Evolutionary conservation across 2,797 vertebrate species (phyloP), one percentile per base, ranked within the genome.

Genomic region (Eulemur coronatus): DNA sequence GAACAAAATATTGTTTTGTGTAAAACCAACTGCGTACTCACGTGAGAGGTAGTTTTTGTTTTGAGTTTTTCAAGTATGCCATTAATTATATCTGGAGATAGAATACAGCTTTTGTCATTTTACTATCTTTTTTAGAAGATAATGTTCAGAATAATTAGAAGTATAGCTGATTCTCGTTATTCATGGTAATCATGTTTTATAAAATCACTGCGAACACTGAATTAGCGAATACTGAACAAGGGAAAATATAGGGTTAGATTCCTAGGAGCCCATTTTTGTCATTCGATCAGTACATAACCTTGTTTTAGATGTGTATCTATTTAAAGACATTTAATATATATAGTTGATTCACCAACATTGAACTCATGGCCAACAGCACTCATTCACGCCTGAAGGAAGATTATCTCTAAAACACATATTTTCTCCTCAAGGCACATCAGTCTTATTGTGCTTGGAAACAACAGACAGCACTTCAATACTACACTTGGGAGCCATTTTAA

Each of bases 1-100:
- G 46, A 72, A 76, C 59, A 88, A 84, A 91, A 94, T 46, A 35
- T 67, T 57, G 30, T 75, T 97, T 95, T 75, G 24, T 67, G n/a
- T 91, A 89, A 94, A 33, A 22, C 55, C 7, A 41, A 30, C 13
- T 38, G 41, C 4, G 15, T 84, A 43, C 90, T 91, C 84, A 59
- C 0, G 1, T 35, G 63, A 82, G 17, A 88, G 8, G 24, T 75
- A 87, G 38, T 61, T 95, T 96, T 92, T 35, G 13, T 88, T 94
- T 81, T 86, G 35, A 18, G 35, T 93, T 94, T 96, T 72, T 35
- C 35, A 93, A 69, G 43, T 67, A n/a, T 84, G 35, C 30, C 61
- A 48, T 90, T 93, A 76, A 35, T 93, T 90, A 73, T 76, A 78
- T 73, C 48, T 92, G 48, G 87, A 41, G 55, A 79, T 9, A 90